Evolutionary conservation across 2,113 vertebrate species (phyloP).

Genomic region (Stigmatopora argus): DNA sequence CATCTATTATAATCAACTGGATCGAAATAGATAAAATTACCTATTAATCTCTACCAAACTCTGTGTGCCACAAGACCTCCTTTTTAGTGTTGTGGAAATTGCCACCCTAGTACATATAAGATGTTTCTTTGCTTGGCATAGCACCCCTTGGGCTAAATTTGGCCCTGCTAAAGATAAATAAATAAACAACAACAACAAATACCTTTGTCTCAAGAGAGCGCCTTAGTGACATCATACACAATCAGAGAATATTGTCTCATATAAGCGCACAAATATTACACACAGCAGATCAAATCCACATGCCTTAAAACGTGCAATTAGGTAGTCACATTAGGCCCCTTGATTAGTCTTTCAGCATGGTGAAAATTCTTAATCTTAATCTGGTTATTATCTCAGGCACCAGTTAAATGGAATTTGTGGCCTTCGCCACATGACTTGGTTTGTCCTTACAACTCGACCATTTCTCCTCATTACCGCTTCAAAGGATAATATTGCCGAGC

Average conservation of each 20-base stretch:
- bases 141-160: too few species aligned
- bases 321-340: constrained; percentile 33
- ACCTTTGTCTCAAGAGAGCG: constrained; percentile 3
- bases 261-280: constrained; percentile 8
- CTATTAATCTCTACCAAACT: too few species aligned
- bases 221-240: constrained; percentile 14
- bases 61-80: too few species aligned
- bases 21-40: too few species aligned
- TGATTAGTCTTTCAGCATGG: constrained; percentile 58
- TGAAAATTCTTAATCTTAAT: constrained; percentile 60
- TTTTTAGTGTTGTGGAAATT: too few species aligned
- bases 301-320: constrained; percentile 29
- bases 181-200: too few species aligned
- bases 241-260: not conserved
- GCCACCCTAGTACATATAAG: too few species aligned
- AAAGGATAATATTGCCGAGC: constrained; percentile 41
- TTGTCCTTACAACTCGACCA: constrained; percentile 41
- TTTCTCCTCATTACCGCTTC: constrained; percentile 52
- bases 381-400: constrained; percentile 59
- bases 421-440: constrained; percentile 45
- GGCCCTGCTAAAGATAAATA: too few species aligned
- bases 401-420: constrained; percentile 59
- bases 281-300: constrained; percentile 17
- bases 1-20: too few species aligned
- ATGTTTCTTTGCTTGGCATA: too few species aligned